Percentiles rank a stretch among this genome's conserved stretches.
These are phyloP conservation scores for Drosophila cardini DNA, from an alignment of 1,140 invertebrate species.

Conservation along the genomic window DNA sequence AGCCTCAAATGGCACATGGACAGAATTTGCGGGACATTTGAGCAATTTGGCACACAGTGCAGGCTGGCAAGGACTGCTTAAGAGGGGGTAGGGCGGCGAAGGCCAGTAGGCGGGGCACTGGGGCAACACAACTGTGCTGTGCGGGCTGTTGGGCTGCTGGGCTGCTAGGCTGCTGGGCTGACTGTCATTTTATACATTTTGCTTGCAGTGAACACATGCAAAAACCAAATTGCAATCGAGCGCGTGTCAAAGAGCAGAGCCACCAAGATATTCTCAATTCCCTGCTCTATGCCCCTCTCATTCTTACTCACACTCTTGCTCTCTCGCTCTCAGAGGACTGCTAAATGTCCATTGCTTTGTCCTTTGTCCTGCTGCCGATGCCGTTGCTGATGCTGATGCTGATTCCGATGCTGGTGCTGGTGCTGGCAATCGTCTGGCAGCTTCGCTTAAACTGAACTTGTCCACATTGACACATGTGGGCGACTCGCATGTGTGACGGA, in stretches of 20 bases:
- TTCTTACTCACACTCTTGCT: not conserved
- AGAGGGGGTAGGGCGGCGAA: not conserved
- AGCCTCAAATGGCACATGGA: slow-evolving; percentile 58
- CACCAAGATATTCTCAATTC: slow-evolving; percentile 60
- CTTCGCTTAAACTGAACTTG: slow-evolving; percentile 77
- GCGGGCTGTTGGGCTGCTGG: slow-evolving; percentile 29
- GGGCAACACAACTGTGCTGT: too few relatives aligned
- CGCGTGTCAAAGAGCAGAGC: slow-evolving; percentile 73
- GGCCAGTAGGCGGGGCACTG: not conserved
- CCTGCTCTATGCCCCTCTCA: slow-evolving; percentile 5
- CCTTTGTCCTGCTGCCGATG: slow-evolving; percentile 56
- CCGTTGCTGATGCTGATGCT: not conserved
- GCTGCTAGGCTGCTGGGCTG: slow-evolving; percentile 29
- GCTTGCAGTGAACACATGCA: slow-evolving; percentile 54
- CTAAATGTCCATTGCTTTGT: slow-evolving; percentile 68
- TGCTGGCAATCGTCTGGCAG: slow-evolving; percentile 23
- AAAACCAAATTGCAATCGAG: slow-evolving; percentile 76
- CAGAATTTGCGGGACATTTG: slow-evolving; percentile 55
- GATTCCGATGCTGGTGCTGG: slow-evolving; percentile 2
- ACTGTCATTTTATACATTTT: slow-evolving; percentile 74
- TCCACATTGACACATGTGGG: slow-evolving; percentile 77
- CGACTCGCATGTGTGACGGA: slow-evolving; percentile 69
- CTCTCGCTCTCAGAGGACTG: slow-evolving; percentile 34
- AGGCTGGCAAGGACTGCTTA: not conserved
- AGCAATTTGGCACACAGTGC: slow-evolving; percentile 52